Evolutionary conservation across 2,797 vertebrate genomes (phyloP), one percentile per base, ranked within the genome.

Genomic region (Acipenser ruthenus): DNA sequence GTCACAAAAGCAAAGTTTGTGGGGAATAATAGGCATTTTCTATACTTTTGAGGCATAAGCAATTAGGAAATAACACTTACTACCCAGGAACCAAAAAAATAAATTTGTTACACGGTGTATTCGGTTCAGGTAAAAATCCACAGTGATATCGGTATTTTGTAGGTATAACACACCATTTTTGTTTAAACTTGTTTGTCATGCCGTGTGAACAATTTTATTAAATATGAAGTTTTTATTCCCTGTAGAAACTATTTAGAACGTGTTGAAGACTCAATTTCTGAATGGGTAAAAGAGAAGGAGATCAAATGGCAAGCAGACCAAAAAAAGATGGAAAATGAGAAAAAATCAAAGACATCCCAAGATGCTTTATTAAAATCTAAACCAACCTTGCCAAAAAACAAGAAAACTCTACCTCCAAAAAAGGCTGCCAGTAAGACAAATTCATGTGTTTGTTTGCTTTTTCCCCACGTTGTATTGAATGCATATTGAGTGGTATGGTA

Each of bases 201-300:
- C 23, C 23, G 2, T 37, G 4, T 37, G 23, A 37, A 37, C 23
- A 37, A 37, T 37, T 2, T 37, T 37, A 4, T 37, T 37, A 12
- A 64, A 47, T 5, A 18, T 56, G 2, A 3, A 11, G 12, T 49
- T 50, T 59, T 37, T 62, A 66, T 47, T 23, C 69, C 12, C 69
- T 10, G 10, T 63, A 99, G 96, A 76, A 92, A 70, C 66, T 99
- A 95, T 75, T 77, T 97, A 58, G 91, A 96, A 79, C 75, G 93
- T 67, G 91, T 98, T 66, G 88, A 91, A 3, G 74, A 80, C 8
- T 87, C 67, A 5, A 80, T 98, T 73, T 80, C 85, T 72, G 86
- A 91, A 0, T n/a, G 94, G 96, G 80, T 82, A 3, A 84, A 68
- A 73, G 80, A 84, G 49, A 92, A 95, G 78, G 93, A 95, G 78